These are phyloP conservation scores for Epizoanthus illoricatus DNA, from an alignment of 92 coral and sea anemone genomes.

Conservation along the genomic window DNA sequence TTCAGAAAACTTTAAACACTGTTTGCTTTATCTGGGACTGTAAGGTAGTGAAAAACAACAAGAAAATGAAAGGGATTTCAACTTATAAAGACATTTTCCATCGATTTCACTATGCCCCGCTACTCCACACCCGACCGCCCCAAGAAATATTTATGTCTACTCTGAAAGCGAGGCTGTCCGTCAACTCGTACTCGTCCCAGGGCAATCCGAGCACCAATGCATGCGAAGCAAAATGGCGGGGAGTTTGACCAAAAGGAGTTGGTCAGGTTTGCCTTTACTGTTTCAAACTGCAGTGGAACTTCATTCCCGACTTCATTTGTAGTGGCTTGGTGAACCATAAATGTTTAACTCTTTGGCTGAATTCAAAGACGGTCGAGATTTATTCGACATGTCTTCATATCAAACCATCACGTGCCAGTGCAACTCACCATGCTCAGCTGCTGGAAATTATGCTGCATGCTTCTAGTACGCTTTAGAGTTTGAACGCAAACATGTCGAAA, in stretches of 20 bases:
- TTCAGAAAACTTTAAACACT: no score
- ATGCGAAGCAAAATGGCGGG: constrained; percentile 15
- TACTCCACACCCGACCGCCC: background rate
- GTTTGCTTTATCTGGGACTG: no score
- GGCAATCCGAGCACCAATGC: background rate
- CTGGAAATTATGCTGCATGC: no score
- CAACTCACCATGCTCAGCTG: no score
- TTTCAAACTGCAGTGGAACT: background rate
- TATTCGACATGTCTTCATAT: background rate
- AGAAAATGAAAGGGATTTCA: no score
- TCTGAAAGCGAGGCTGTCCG: constrained; percentile 19
- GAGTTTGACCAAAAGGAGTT: constrained; percentile 14
- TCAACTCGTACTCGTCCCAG: constrained; percentile 10
- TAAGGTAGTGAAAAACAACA: no score
- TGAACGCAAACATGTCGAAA: background rate
- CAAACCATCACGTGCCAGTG: no score
- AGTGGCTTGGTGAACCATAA: background rate
- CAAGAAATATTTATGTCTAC: background rate
- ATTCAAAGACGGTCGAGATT: background rate
- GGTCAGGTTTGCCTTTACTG: background rate
- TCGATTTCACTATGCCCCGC: background rate
- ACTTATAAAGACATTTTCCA: no score
- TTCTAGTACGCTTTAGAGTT: no score
- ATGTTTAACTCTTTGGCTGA: background rate
- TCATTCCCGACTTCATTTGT: background rate